These are phyloP conservation scores for Campaea margaritaria DNA, from an alignment of 2,888 invertebrate genomes.

Conservation along the genomic window DNA sequence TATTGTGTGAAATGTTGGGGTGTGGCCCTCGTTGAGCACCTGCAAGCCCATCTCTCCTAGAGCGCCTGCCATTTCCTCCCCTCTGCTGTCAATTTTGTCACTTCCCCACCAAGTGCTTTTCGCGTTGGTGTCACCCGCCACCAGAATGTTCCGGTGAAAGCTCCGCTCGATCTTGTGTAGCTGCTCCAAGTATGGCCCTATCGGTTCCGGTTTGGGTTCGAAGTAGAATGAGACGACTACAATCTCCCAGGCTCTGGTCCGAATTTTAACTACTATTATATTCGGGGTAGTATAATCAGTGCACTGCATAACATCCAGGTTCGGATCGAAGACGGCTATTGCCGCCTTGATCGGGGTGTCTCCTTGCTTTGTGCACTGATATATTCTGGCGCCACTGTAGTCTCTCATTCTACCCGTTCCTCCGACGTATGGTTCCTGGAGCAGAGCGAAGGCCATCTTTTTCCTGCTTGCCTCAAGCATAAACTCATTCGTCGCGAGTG, in stretches of 20 bases:
- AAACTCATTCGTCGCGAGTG: slow-evolving; percentile 1
- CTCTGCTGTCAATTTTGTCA: neutral
- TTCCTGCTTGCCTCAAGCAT: neutral
- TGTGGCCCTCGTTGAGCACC: slow-evolving; percentile 42
- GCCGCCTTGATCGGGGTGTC: slow-evolving; percentile 17
- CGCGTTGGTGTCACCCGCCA: neutral
- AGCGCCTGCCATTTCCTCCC: neutral
- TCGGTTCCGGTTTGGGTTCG: neutral
- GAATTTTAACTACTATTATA: neutral
- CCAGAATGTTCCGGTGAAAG: neutral
- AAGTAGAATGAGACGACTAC: neutral
- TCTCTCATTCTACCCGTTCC: neutral
- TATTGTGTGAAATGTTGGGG: slow-evolving; percentile 43
- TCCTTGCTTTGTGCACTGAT: neutral
- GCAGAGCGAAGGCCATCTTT: slow-evolving; percentile 10
- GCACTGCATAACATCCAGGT: slow-evolving; percentile 28
- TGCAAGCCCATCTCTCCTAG: slow-evolving; percentile 36
- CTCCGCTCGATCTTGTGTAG: slow-evolving; percentile 2
- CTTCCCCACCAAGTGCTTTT: neutral
- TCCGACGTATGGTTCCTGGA: slow-evolving; percentile 18
- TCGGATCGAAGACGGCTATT: slow-evolving; percentile 10
- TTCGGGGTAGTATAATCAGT: slow-evolving; percentile 6
- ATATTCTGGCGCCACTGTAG: neutral
- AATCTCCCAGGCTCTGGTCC: neutral
- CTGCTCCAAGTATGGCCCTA: slow-evolving; percentile 27